These are phyloP conservation scores for Conomelus anceps DNA, from an alignment of 2,888 invertebrate genomes.

Conservation along the genomic window DNA sequence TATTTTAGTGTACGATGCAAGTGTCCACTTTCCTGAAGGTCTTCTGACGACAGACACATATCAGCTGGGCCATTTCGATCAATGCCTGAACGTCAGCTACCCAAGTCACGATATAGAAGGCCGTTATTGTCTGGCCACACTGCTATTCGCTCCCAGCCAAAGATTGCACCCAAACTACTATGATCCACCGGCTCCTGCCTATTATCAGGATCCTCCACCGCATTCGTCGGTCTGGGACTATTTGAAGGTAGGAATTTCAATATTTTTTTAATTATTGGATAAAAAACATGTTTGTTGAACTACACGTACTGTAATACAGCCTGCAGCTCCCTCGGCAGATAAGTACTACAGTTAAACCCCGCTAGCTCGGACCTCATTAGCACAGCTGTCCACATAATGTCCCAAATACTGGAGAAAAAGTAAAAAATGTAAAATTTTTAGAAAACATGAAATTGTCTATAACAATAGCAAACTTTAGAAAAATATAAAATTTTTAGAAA, in stretches of 20 bases:
- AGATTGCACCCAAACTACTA: constrained; percentile 38
- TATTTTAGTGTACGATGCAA: constrained; percentile 60
- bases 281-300: neutral
- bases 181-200: constrained; percentile 46
- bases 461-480: too few relatives aligned
- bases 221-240: constrained; percentile 23
- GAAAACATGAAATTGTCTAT: too few relatives aligned
- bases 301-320: neutral
- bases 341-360: too few relatives aligned
- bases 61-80: constrained; percentile 64
- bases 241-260: constrained; percentile 24
- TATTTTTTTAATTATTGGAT: neutral
- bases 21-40: constrained; percentile 61
- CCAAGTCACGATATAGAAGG: constrained; percentile 39
- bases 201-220: constrained; percentile 45
- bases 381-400: too few relatives aligned
- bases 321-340: too few relatives aligned
- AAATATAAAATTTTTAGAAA: too few relatives aligned
- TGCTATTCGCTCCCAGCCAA: constrained; percentile 49
- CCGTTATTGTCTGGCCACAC: constrained; percentile 54
- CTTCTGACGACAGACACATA: constrained; percentile 60
- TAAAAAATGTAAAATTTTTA: too few relatives aligned
- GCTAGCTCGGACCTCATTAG: too few relatives aligned
- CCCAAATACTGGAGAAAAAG: too few relatives aligned
- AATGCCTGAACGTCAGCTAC: constrained; percentile 51